phyloP scores from a whole-genome alignment of 1,140 invertebrate species.

The Cydia strobilella region DNA sequence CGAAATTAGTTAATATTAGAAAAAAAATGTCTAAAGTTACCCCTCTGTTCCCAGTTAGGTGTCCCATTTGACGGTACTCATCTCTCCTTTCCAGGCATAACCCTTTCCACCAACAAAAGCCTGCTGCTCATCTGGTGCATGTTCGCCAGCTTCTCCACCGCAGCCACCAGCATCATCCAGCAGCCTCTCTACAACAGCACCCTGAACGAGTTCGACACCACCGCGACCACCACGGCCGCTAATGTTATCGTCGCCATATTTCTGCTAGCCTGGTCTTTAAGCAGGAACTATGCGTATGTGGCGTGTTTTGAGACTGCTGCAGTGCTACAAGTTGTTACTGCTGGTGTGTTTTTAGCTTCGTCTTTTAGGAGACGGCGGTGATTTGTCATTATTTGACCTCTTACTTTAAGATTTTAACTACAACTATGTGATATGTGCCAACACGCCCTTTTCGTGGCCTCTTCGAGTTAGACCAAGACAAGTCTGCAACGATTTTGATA shows the following conservation, averaged over 20 bases:
- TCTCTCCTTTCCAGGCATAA: constrained; percentile 59
- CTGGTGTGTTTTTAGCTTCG: constrained; percentile 58
- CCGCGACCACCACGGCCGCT: constrained; percentile 65
- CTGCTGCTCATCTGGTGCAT: constrained; percentile 71
- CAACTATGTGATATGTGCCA: too few relatives aligned
- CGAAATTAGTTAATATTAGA: too few relatives aligned
- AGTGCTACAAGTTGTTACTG: constrained; percentile 60
- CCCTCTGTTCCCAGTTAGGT: too few relatives aligned
- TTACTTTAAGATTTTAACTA: background rate
- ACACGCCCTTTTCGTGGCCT: too few relatives aligned
- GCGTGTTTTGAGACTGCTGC: constrained; percentile 70
- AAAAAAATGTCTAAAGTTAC: too few relatives aligned
- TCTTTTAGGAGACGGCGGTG: constrained; percentile 66
- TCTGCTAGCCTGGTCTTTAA: constrained; percentile 61
- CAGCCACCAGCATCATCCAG: constrained; percentile 60
- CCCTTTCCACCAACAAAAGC: constrained; percentile 57
- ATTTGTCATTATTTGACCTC: constrained; percentile 2
- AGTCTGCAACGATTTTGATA: too few relatives aligned
- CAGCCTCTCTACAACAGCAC: constrained; percentile 69
- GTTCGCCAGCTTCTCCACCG: constrained; percentile 64
- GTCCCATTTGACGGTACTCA: too few relatives aligned
- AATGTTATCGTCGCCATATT: constrained; percentile 62
- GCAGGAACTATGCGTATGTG: constrained; percentile 65
- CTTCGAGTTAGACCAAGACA: too few relatives aligned
- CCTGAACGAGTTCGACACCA: constrained; percentile 71